Conservation (phyloP, 2,113 vertebrate species). For the Urocitellus parryii region DNA sequence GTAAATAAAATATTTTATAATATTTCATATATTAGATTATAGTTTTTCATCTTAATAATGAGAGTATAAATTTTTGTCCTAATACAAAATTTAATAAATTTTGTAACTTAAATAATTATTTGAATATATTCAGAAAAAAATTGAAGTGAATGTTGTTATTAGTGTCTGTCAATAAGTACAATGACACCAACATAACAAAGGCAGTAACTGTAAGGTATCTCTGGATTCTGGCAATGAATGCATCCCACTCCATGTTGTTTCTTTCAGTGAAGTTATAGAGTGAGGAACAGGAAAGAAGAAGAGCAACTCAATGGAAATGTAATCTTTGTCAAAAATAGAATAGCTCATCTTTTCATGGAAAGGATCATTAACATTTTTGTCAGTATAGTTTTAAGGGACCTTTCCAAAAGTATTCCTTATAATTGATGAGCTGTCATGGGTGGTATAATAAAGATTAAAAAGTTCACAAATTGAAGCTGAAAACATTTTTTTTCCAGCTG, state of each 20-base stretch:
- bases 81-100: background rate
- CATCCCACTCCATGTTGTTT: background rate
- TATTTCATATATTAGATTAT: background rate
- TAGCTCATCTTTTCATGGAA: background rate
- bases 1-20: background rate
- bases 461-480: background rate
- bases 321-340: background rate
- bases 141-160: background rate
- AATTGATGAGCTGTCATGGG: conserved; percentile 32
- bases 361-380: conserved; percentile 9
- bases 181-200: background rate
- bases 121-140: background rate
- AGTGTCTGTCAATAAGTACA: background rate
- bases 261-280: background rate
- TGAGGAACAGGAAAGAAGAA: background rate
- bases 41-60: background rate
- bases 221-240: background rate
- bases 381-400: background rate
- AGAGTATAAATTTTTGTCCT: background rate
- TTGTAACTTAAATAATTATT: background rate
- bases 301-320: background rate
- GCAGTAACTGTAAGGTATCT: background rate
- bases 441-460: conserved; percentile 28
- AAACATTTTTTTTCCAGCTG: background rate
- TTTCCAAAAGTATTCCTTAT: conserved; percentile 7